Evolutionary conservation across 2,797 vertebrate species (phyloP).

Genomic region (Melopsittacus undulatus): DNA sequence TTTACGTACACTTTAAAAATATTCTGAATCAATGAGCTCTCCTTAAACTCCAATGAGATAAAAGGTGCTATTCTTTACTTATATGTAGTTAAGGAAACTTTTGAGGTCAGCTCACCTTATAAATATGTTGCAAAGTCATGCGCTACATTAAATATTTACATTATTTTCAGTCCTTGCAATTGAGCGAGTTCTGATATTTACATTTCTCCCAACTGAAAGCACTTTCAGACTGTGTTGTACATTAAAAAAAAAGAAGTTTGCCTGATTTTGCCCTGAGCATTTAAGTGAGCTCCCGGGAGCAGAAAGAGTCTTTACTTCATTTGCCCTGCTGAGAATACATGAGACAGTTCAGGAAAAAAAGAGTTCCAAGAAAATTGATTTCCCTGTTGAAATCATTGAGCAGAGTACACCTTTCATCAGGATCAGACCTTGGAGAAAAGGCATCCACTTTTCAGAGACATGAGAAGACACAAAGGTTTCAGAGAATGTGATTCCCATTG

Average conservation of each 20-base stretch:
- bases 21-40: slow-evolving; percentile 53
- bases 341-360: neutral
- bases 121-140: slow-evolving; percentile 60
- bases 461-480: neutral
- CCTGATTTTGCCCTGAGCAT: neutral
- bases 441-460: neutral
- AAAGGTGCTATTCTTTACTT: slow-evolving; percentile 53
- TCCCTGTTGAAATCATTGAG: neutral
- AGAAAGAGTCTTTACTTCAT: neutral
- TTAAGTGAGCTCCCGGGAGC: neutral
- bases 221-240: neutral
- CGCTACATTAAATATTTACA: slow-evolving; percentile 63
- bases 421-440: neutral
- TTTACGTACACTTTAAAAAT: slow-evolving; percentile 52
- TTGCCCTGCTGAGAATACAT: neutral
- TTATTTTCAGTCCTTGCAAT: slow-evolving; percentile 57
- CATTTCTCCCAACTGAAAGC: slow-evolving; percentile 49
- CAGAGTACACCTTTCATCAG: neutral
- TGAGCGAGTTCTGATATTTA: slow-evolving; percentile 54
- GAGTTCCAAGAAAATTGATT: neutral
- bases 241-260: neutral
- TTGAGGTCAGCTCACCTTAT: slow-evolving; percentile 65
- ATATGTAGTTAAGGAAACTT: slow-evolving; percentile 35
- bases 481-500: neutral
- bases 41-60: slow-evolving; percentile 59